phyloP scores from a whole-genome alignment of 2,797 vertebrate species.

The Adelosebastes latens region DNA sequence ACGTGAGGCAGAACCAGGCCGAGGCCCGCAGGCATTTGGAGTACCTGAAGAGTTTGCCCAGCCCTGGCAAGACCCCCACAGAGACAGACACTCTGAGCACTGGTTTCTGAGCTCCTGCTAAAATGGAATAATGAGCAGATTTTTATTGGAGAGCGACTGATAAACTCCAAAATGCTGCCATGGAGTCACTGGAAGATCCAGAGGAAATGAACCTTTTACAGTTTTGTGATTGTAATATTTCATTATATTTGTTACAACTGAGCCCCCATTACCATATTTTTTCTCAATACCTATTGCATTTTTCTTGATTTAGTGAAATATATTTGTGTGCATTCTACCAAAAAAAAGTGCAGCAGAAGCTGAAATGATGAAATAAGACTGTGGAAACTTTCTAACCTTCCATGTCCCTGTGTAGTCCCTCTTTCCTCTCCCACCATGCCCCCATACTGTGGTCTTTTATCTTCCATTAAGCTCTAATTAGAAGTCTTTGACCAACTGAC shows the following conservation, averaged over 20 bases:
- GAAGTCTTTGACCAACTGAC: conserved; percentile 55
- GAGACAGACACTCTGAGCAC: conserved; percentile 83
- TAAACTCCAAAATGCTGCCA: conserved; percentile 16
- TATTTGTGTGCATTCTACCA: neutral
- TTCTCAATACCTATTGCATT: neutral
- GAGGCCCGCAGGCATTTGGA: conserved; percentile 81
- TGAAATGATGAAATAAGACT: conserved; percentile 14
- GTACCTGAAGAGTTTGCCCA: conserved; percentile 84
- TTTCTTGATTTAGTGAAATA: neutral
- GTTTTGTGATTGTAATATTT: conserved; percentile 20
- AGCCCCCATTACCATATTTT: neutral
- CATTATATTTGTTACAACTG: conserved; percentile 28
- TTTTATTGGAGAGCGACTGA: conserved; percentile 9
- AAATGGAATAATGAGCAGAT: conserved; percentile 15
- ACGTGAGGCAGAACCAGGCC: conserved; percentile 83
- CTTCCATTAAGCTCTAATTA: conserved; percentile 68
- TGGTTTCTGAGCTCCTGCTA: conserved; percentile 72
- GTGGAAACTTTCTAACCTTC: conserved; percentile 23
- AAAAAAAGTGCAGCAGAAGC: conserved; percentile 2
- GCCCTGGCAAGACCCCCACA: conserved; percentile 68
- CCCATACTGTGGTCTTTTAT: conserved; percentile 44
- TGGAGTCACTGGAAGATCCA: neutral
- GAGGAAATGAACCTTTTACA: conserved; percentile 15
- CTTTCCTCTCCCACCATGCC: conserved; percentile 4
- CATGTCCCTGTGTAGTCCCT: neutral